These are phyloP conservation scores for Hemiprocne comata DNA, from an alignment of 2,113 vertebrate species.

Conservation along the genomic window DNA sequence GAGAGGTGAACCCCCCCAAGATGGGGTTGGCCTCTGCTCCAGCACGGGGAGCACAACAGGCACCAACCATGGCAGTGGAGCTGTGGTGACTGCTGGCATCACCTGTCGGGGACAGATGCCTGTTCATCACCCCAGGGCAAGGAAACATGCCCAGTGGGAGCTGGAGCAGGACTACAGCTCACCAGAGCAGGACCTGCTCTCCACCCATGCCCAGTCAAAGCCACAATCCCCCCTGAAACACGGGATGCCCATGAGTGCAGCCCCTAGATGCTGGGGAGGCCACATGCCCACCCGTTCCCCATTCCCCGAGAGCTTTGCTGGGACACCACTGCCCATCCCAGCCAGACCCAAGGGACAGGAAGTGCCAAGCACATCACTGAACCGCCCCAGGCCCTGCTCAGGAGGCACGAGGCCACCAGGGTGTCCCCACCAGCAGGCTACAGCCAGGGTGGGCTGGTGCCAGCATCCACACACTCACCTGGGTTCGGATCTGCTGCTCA, in stretches of 20 bases:
- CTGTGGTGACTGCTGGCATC: not conserved
- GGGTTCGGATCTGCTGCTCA: constrained; percentile 83
- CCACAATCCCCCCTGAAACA: not conserved
- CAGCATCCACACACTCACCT: constrained; percentile 72
- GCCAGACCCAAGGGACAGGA: not conserved
- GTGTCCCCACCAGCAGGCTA: not conserved
- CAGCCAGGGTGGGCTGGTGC: not conserved
- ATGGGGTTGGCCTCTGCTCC: not conserved
- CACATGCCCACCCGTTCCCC: accelerated
- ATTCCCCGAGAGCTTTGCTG: not conserved
- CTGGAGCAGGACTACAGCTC: not conserved
- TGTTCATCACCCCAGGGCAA: accelerated
- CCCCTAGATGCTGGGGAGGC: not conserved
- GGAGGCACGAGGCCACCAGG: accelerated
- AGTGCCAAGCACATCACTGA: accelerated
- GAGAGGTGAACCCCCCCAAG: not conserved
- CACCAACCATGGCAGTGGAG: not conserved
- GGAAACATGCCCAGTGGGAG: not conserved
- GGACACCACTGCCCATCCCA: accelerated
- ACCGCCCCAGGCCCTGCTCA: accelerated
- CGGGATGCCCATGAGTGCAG: accelerated
- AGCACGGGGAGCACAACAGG: not conserved
- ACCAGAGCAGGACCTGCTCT: not conserved
- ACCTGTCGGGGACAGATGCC: not conserved
- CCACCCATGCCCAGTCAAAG: accelerated